Conservation (phyloP, 1,140 invertebrate genomes). For the Eumeta japonica region DNA sequence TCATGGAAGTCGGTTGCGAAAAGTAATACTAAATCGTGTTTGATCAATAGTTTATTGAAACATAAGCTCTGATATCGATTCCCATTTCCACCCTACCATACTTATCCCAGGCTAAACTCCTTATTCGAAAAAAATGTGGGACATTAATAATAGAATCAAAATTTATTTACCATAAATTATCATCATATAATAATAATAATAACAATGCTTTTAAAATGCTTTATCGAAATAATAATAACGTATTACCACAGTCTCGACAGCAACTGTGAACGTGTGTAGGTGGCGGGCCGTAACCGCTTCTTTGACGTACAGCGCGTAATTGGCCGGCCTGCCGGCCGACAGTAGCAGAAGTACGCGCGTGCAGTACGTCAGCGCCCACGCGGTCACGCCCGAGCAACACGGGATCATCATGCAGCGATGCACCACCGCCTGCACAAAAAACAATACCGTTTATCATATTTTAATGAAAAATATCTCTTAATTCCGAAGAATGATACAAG, state of each 20-base stretch:
- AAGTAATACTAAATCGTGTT: too few relatives aligned
- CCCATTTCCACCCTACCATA: too few relatives aligned
- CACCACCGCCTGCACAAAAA: conserved; percentile 28
- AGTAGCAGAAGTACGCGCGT: conserved; percentile 22
- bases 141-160: too few relatives aligned
- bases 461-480: background rate
- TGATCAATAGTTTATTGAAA: too few relatives aligned
- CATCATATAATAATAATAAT: too few relatives aligned
- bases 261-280: conserved; percentile 54
- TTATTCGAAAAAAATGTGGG: too few relatives aligned
- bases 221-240: conserved; percentile 2
- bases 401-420: conserved; percentile 39
- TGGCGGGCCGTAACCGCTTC: conserved; percentile 53
- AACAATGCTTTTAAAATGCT: conserved; percentile 1
- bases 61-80: too few relatives aligned
- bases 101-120: too few relatives aligned
- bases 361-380: conserved; percentile 26
- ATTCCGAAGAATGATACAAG: too few relatives aligned
- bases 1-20: too few relatives aligned
- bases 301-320: conserved; percentile 52
- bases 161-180: too few relatives aligned
- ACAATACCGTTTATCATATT: background rate
- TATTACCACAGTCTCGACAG: conserved; percentile 61
- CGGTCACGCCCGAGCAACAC: conserved; percentile 15
- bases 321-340: conserved; percentile 42